These are phyloP conservation scores for Nephrotoma guestfalica DNA, from an alignment of 2,888 invertebrate species.

Conservation along the genomic window DNA sequence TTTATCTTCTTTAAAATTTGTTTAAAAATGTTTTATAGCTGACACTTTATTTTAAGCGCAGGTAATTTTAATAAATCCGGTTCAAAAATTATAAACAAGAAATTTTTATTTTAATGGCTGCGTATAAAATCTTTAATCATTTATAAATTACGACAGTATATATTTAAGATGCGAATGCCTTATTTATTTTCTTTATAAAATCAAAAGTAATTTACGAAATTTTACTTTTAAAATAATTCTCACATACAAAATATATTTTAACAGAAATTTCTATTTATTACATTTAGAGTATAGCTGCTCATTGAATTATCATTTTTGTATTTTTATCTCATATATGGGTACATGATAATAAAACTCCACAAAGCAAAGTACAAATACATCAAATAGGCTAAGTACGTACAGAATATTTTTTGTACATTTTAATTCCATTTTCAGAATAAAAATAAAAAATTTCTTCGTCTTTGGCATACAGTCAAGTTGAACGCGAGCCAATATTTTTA, in stretches of 20 bases:
- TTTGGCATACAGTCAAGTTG: conserved; percentile 10
- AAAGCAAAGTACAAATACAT: conserved; percentile 3
- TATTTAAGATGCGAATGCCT: background rate
- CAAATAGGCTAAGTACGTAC: conserved; percentile 5
- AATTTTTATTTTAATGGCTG: background rate
- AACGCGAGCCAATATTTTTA: conserved; percentile 1
- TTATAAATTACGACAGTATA: background rate
- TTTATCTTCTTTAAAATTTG: background rate
- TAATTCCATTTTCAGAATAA: background rate
- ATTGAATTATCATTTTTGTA: background rate
- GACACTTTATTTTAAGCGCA: background rate
- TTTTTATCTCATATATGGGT: background rate
- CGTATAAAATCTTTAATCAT: no score
- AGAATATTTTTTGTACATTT: conserved; percentile 4
- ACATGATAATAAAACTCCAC: background rate
- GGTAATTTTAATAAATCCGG: background rate
- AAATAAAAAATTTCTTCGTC: conserved; percentile 5
- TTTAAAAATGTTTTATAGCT: no score
- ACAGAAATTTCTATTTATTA: conserved; percentile 2
- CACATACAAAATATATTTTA: background rate
- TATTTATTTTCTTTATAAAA: background rate
- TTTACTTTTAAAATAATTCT: background rate
- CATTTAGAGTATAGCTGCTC: background rate
- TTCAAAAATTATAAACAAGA: background rate
- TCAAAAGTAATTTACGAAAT: background rate